A percentile compares a stretch with the other conserved stretches of the same genome.
phyloP scores from a whole-genome alignment of 2,113 vertebrate genomes.

The Falcunculus frontatus region DNA sequence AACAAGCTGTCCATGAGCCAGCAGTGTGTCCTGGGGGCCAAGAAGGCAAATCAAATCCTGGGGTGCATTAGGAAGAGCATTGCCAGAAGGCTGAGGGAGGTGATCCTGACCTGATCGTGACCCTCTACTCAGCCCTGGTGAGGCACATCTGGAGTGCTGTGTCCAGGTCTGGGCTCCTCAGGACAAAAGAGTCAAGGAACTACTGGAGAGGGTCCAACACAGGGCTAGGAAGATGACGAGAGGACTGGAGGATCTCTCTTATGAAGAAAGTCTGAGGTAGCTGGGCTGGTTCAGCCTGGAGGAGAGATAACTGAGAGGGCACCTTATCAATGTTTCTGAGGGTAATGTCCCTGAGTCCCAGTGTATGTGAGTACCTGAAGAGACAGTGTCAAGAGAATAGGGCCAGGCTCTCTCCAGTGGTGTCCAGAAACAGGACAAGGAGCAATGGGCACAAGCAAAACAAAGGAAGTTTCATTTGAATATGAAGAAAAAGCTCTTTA shows the following conservation, averaged over 20 bases:
- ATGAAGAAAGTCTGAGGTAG: not conserved
- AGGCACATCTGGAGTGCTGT: not conserved
- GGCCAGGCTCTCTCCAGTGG: not conserved
- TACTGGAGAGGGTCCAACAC: not conserved
- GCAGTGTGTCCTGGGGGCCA: not conserved
- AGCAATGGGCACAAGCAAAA: not conserved
- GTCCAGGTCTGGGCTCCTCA: not conserved
- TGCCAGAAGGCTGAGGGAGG: fast-evolving
- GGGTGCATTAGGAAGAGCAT: not conserved
- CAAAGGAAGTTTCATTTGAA: not conserved
- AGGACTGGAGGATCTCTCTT: not conserved
- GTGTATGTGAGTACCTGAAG: fast-evolving
- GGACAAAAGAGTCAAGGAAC: not conserved
- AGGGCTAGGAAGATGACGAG: too few relatives aligned
- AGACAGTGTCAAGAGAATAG: too few relatives aligned
- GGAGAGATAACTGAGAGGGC: not conserved
- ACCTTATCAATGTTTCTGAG: not conserved
- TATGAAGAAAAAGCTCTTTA: not conserved
- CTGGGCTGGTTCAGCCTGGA: not conserved
- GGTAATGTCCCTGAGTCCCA: not conserved
- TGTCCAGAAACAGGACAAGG: not conserved
- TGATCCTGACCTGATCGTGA: fast-evolving
- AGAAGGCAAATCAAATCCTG: not conserved
- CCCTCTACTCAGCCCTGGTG: too few relatives aligned
- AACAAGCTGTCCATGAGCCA: not conserved